phyloP scores from a whole-genome alignment of 2,888 invertebrate species.

The Chrysomela aeneicollis region DNA sequence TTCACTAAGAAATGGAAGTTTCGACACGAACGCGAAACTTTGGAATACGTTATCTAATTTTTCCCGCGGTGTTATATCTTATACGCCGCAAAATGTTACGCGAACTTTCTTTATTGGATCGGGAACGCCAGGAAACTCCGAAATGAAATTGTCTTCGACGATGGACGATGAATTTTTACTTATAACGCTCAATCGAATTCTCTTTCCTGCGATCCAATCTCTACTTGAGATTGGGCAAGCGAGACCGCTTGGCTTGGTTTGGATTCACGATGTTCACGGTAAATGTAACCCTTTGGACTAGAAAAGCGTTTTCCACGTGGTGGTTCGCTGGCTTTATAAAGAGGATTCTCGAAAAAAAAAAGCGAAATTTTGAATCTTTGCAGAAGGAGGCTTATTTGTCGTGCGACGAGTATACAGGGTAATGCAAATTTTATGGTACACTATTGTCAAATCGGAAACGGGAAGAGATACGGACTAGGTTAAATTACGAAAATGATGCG shows the following conservation, averaged over 20 bases:
- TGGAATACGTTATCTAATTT: neutral
- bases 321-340: no score
- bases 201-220: slow-evolving; percentile 7
- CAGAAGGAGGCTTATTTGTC: no score
- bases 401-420: no score
- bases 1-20: neutral
- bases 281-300: neutral
- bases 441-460: no score
- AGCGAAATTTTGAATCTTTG: no score
- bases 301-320: no score
- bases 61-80: slow-evolving; percentile 1
- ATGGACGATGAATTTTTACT: slow-evolving; percentile 12
- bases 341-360: no score
- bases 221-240: neutral
- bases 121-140: neutral
- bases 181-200: slow-evolving; percentile 10
- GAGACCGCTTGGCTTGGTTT: neutral
- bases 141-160: slow-evolving; percentile 4
- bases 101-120: slow-evolving; percentile 10
- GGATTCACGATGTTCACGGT: neutral
- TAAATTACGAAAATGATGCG: no score
- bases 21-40: neutral
- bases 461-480: no score
- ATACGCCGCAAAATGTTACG: neutral
- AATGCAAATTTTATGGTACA: no score